Percentiles rank a stretch among this genome's conserved stretches.
phyloP scores from a whole-genome alignment of 2,113 vertebrate species.

The Bubalus kerabau region DNA sequence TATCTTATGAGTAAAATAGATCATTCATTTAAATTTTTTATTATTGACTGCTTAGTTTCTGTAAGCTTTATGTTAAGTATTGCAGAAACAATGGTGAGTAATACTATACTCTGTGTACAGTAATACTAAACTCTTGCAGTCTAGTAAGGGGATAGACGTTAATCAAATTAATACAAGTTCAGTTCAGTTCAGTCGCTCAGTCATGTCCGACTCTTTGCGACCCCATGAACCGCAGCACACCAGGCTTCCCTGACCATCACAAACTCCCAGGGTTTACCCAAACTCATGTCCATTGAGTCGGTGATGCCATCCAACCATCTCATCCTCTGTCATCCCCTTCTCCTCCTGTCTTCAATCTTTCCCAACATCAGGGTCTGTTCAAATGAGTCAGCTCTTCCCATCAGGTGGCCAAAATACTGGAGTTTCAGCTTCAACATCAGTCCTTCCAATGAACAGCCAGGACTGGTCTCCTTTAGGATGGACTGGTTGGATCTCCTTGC shows the following conservation, averaged over 20 bases:
- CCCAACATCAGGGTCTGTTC: background rate
- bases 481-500: background rate
- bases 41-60: background rate
- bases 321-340: background rate
- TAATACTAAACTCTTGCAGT: background rate
- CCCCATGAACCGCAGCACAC: background rate
- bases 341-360: background rate
- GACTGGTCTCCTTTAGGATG: background rate
- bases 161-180: background rate
- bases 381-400: background rate
- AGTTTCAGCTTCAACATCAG: background rate
- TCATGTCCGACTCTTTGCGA: background rate
- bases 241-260: background rate
- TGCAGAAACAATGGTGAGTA: background rate
- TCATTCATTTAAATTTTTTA: background rate
- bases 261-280: background rate
- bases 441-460: background rate
- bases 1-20: slow-evolving; percentile 2
- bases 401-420: background rate
- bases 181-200: background rate
- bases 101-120: background rate
- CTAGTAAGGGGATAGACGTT: background rate
- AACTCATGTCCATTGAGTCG: background rate
- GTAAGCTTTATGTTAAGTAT: background rate
- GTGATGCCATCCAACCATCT: background rate